Evolutionary conservation across 2,888 invertebrate genomes (phyloP), one percentile per base, ranked within the genome.

Genomic region (Micoletzkya japonica): DNA sequence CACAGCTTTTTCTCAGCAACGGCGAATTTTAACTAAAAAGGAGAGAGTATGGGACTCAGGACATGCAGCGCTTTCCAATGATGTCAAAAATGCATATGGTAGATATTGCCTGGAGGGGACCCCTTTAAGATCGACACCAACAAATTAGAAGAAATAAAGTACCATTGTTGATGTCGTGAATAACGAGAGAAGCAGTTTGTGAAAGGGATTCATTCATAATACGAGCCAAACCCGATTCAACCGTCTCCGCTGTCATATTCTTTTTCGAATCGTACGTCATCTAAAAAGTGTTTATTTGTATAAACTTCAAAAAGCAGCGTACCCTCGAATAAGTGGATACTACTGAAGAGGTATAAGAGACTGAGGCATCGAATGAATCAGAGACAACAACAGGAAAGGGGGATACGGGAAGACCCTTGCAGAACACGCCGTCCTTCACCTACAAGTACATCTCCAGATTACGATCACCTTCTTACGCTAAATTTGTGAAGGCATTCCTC

Each of bases 191-290:
- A n/a, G 4, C 34, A 26, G 49, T 37, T 32, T 30, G 24, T 1
- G 34, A 32, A 32, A 63, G 34, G n/a, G 30, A 14, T 10, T 63
- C 6, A 26, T 63, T 50, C 50, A 63, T 24, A 6, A 50, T n/a
- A 20, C 2, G n/a, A 20, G 63, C 50, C 1, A 3, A 24, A 32
- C 63, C 63, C n/a, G 32, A 4, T 1, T 34, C 24, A 24, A 63
- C 34, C 49, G 34, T 63, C 50, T 63, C 63, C 7, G 20, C 63
- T 4, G 10, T 63, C 30, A 63, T 50, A 17, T 50, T 39, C 3
- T 24, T 3, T 30, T 30, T 7, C 28, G 14, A 24, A 34, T 63
- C 49, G n/a, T 63, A 63, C 1, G 50, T n/a, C 32, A 63, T 14
- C 63, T 63, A 50, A 49, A 49, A 14, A 50, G 34, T 4, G 30